phyloP scores from a whole-genome alignment of 2,888 invertebrate genomes.

The Autographa gamma region DNA sequence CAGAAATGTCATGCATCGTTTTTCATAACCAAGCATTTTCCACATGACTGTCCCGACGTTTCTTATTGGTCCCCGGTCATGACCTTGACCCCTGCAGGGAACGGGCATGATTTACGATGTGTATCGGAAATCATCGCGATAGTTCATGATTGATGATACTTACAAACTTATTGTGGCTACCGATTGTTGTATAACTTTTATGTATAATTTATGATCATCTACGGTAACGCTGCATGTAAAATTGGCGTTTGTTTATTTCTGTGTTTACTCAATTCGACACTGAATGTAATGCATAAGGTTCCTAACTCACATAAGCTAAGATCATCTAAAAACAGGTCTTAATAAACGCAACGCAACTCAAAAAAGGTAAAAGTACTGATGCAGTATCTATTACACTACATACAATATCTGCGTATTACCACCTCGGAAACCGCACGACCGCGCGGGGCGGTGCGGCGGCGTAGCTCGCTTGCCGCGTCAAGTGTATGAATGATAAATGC shows the following conservation, averaged over 20 bases:
- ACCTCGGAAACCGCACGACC: background rate
- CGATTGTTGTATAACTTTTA: background rate
- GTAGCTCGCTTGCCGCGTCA: background rate
- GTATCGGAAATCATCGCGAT: background rate
- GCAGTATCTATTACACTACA: background rate
- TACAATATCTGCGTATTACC: background rate
- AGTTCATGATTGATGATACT: conserved; percentile 1
- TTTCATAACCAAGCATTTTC: background rate
- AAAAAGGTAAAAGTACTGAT: no score
- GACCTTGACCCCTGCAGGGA: background rate
- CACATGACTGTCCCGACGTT: background rate
- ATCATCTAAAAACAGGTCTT: no score
- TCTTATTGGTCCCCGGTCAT: background rate
- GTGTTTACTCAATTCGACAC: no score
- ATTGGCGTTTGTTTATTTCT: no score
- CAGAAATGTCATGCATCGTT: background rate
- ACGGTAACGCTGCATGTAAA: background rate
- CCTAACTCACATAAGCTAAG: no score
- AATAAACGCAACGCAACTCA: no score
- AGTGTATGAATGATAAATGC: background rate
- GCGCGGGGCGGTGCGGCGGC: background rate
- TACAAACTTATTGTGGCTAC: background rate
- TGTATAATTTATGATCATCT: background rate
- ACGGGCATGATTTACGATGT: background rate
- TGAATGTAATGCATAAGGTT: no score